Base-by-base conservation (phyloP, 2,888 invertebrate species). In the Rhagium mordax region DNA sequence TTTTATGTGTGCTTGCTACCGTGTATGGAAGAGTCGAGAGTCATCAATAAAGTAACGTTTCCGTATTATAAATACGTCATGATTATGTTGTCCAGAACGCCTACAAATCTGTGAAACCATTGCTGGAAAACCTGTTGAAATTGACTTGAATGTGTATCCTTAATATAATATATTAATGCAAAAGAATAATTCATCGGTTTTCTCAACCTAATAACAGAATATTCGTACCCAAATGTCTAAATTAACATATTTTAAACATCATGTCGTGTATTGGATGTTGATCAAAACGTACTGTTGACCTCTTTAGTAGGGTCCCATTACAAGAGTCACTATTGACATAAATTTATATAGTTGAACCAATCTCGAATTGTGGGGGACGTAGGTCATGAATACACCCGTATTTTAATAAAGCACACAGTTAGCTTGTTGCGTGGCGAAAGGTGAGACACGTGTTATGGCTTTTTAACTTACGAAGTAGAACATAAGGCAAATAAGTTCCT, bases 401-500 rank as follows among this genome's bases (percentile, higher is more conserved):
- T 62, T 62, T 24, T 62, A 48, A 48, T 62, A 53, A 33, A 27
- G 53, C 65, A 65, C 51, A 21, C 33, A 7, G 53, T 53, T 33
- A 16, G 53, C 15, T 33, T 29, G 16, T 15, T 51, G 13, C 53
- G 15, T 41, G 33, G 33, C 65, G 41, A 65, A 65, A 65, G 65
- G 65, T 65, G 65, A 65, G 33, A 53, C 65, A 65, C 65, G 65
- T 65, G 65, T 65, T 33, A 65, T 65, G 53, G 65, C 65, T 65
- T 65, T 53, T 65, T 65, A 65, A 65, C 53, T 65, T 65, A 20
- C 13, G 24, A 64, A 65, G 15, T 65, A 13, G 65, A 20, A 29
- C 53, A 53, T 53, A 20, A 33, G 7, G 27, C 27, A 29, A 51
- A 48, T 48, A 41, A 48, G 8, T 62, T 62, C 48, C 49, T 62